Base-by-base conservation (phyloP, 2,797 vertebrate genomes). In the Echiichthys vipera region DNA sequence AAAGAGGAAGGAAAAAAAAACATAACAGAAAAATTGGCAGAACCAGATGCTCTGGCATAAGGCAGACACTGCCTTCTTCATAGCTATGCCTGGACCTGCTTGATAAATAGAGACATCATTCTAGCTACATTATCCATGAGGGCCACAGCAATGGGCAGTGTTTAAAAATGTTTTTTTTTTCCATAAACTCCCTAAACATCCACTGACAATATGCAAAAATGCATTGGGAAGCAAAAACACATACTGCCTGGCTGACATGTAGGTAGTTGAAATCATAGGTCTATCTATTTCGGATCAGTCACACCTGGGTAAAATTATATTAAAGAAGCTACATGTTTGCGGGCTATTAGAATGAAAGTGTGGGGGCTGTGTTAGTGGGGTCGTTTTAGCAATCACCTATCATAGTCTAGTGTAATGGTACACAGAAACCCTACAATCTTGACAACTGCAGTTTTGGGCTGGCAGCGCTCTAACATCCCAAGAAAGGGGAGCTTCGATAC, bases 41-140 rank as follows among this genome's bases (percentile, higher is more conserved):
- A 77, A 63, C 67, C 65, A 51, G 55, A 82, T 74, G 51, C 43
- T 72, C 73, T 72, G 81, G 71, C 78, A 80, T 63, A 67, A 73
- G 49, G 40, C 47, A 80, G 36, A 65, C 56, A 50, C 78, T 64
- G 65, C 63, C 45, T 69, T 72, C 53, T 56, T 73, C 59, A 71
- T 59, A 49, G 46, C 45, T 45, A 58, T 59, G 65, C 25, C 65
- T 62, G 59, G 80, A 70, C 27, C 53, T 49, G 37, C 17, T 58
- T 47, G 27, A 34, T 77, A 74, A 82, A 78, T 45, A 53, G 51
- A 82, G 53, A 55, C 62, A 62, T 62, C 55, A 34, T 65, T 75
- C 27, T 13, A 51, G 49, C 13, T 45, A 39, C 37, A 46, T 30
- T 66, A 59, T 67, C 18, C 32, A 22, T n/a, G n/a, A 62, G 34